Conservation (phyloP, 2,888 invertebrate species). For the Cetonia aurata region DNA sequence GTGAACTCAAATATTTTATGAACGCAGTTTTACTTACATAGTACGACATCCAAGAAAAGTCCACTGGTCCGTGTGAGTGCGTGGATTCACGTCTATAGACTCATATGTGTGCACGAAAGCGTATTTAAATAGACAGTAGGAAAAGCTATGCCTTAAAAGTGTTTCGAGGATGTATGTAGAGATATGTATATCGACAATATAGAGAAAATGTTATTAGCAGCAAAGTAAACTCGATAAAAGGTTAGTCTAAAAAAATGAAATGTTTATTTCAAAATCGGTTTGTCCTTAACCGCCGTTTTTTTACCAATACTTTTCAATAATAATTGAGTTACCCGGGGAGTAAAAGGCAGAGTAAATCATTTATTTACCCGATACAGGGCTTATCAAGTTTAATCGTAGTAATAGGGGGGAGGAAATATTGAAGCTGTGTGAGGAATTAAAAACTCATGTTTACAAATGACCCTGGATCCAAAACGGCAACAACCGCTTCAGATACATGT, state of each 20-base stretch:
- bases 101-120: neutral
- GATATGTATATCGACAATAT: too few species aligned
- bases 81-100: neutral
- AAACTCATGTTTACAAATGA: too few species aligned
- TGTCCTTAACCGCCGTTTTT: neutral
- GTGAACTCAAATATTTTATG: slow-evolving; percentile 36
- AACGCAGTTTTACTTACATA: slow-evolving; percentile 36
- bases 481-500: too few species aligned
- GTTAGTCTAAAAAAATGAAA: neutral
- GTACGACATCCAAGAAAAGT: neutral
- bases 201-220: slow-evolving; percentile 21
- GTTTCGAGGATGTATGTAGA: slow-evolving; percentile 20
- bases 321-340: too few species aligned
- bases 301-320: neutral
- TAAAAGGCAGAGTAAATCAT: too few species aligned
- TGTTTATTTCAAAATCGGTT: neutral
- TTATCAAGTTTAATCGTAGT: neutral
- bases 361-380: too few species aligned
- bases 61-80: neutral
- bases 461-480: too few species aligned
- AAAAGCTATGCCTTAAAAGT: slow-evolving; percentile 16
- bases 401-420: too few species aligned
- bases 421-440: too few species aligned
- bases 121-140: slow-evolving; percentile 22
- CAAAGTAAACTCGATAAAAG: neutral